Conservation (phyloP, 2,888 invertebrate species). For the Cylindroiulus punctatus region DNA sequence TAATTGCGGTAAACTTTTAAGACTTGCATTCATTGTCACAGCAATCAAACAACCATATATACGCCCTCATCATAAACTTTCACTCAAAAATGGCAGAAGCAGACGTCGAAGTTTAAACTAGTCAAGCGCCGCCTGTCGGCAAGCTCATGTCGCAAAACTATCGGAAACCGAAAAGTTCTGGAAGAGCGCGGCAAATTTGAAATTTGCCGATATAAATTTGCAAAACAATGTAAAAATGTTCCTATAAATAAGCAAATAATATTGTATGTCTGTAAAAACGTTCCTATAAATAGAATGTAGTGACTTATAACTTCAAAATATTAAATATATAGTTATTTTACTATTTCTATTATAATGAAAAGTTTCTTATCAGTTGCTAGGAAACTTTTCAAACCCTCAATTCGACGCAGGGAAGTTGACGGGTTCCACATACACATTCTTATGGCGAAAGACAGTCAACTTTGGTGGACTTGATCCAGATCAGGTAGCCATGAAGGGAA, state of each 20-base stretch:
- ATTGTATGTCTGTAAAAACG: too few species aligned
- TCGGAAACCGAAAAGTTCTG: background rate
- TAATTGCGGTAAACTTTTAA: background rate
- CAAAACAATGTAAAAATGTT: too few species aligned
- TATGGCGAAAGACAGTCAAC: background rate
- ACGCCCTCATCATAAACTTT: background rate
- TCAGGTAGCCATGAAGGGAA: background rate
- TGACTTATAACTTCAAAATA: too few species aligned
- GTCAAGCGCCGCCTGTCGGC: background rate
- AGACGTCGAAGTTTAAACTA: background rate
- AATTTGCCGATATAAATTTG: background rate
- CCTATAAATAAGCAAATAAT: too few species aligned
- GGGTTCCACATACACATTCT: background rate
- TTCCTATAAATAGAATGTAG: too few species aligned
- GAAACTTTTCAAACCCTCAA: background rate
- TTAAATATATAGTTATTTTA: background rate
- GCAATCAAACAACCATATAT: background rate
- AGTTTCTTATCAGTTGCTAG: background rate
- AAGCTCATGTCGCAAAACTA: background rate
- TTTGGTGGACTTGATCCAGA: constrained; percentile 1
- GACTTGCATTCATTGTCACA: background rate
- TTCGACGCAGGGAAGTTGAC: background rate
- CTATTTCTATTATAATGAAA: background rate
- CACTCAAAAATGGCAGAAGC: background rate
- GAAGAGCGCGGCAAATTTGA: background rate